phyloP scores from a whole-genome alignment of 2,113 vertebrate species.

The Calidris pugnax region DNA sequence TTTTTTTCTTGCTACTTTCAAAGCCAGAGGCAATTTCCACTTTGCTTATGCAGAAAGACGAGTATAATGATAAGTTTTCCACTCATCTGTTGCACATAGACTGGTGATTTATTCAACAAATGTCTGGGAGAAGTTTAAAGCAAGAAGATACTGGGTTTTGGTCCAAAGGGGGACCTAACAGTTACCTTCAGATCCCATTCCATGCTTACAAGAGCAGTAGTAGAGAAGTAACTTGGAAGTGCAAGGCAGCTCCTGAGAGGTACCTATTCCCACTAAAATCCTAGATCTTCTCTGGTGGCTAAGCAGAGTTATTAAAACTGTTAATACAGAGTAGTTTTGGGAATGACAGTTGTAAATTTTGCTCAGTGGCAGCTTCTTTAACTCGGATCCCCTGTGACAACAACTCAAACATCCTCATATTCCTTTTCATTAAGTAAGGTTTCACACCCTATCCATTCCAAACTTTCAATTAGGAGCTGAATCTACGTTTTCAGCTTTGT shows the following conservation, averaged over 20 bases:
- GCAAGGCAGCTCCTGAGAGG: not conserved
- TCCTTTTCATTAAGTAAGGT: not conserved
- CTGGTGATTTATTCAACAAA: not conserved
- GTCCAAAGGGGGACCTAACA: not conserved
- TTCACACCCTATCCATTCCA: not conserved
- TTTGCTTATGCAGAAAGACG: not conserved
- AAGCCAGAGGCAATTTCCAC: not conserved
- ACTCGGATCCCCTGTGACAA: not conserved
- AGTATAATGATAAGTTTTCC: not conserved
- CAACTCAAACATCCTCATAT: not conserved
- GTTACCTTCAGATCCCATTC: not conserved
- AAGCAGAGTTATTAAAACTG: not conserved
- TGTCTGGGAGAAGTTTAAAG: not conserved
- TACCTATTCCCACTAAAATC: not conserved
- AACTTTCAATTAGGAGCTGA: not conserved
- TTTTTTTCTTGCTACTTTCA: not conserved
- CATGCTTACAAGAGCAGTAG: not conserved
- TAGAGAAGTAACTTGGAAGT: not conserved
- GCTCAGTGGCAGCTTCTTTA: not conserved
- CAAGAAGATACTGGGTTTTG: not conserved
- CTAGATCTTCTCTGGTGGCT: not conserved
- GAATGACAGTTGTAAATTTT: not conserved
- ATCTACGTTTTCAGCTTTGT: not conserved
- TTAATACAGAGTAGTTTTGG: not conserved
- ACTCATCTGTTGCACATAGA: not conserved